phyloP scores from a whole-genome alignment of 2,888 invertebrate species.

The Pachymerium ferrugineum region DNA sequence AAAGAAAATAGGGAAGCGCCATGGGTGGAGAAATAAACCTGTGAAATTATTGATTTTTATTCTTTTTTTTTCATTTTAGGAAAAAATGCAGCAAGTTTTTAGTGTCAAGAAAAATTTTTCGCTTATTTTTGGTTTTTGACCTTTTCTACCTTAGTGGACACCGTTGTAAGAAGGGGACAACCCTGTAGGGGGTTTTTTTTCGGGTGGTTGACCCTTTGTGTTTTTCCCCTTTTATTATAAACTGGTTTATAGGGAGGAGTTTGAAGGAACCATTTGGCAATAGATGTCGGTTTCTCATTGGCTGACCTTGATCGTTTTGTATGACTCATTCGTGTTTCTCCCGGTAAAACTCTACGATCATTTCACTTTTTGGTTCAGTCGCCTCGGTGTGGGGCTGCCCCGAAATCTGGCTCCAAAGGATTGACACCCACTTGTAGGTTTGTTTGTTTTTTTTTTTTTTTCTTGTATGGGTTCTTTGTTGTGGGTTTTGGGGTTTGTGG shows the following conservation, averaged over 20 bases:
- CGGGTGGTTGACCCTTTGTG: background rate
- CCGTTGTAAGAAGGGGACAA: background rate
- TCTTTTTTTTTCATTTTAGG: background rate
- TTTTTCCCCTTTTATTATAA: background rate
- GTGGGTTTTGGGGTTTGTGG: too few species aligned
- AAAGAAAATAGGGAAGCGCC: too few species aligned
- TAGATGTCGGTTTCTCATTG: background rate
- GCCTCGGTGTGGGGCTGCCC: background rate
- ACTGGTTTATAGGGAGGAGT: background rate
- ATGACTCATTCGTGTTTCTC: background rate
- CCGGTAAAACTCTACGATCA: background rate
- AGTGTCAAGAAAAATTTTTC: background rate
- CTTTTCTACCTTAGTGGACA: background rate
- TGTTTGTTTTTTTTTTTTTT: too few species aligned
- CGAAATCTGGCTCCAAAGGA: too few species aligned
- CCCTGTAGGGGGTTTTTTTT: too few species aligned
- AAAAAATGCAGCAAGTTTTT: background rate
- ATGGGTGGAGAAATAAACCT: too few species aligned
- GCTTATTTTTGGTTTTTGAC: background rate
- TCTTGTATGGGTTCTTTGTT: too few species aligned
- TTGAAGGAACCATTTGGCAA: background rate
- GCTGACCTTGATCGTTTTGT: constrained; percentile 1
- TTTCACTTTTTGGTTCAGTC: background rate
- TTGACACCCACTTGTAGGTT: too few species aligned
- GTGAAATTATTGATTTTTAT: too few species aligned